Base-by-base conservation (phyloP, 1,140 invertebrate genomes). In the Pteromalus puparum region DNA sequence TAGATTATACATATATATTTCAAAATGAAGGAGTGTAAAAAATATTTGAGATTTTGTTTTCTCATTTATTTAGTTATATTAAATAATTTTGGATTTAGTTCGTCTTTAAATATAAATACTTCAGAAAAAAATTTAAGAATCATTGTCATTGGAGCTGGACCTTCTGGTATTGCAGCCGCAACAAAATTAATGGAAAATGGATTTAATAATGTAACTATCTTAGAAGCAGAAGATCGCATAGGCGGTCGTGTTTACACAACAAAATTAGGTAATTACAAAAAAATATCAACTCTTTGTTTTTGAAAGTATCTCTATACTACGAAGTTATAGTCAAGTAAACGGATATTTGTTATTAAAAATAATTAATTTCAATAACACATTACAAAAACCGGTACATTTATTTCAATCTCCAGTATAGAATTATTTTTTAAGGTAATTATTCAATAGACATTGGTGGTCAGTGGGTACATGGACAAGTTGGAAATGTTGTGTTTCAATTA, bases 371-470 rank as follows among this genome's bases (percentile, higher is more conserved):
- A n/a, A n/a, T n/a, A n/a, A n/a, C n/a, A n/a, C n/a, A n/a, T n/a
- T n/a, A n/a, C n/a, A n/a, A n/a, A n/a, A n/a, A n/a, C n/a, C n/a
- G n/a, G n/a, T n/a, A 34, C 30, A 34, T 34, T 34, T 34, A 34
- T 34, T 34, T 34, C 6, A 34, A 34, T 34, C 4, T 34, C 3
- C 30, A 34, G 30, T 34, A 34, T 34, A 34, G 6, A 5, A 34
- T 34, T 5, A 34, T 34, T 34, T 34, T 34, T 34, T 34, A 78
- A 90, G 93, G 90, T 0, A 94, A 94, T 15, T 93, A 93, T 78
- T 89, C 93, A 38, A 90, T 97, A 7, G 97, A 98, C 91, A 80
- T 98, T n/a, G 97, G 97, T 0, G 97, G 96, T 26, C 96, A 98
- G 89, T 97, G 96, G 96, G 94, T 97, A 87, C 97, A 98, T 87